A percentile compares a stretch with the other conserved stretches of the same genome.
phyloP scores from a whole-genome alignment of 1,140 invertebrate species.

The Cardiocondyla obscurior region DNA sequence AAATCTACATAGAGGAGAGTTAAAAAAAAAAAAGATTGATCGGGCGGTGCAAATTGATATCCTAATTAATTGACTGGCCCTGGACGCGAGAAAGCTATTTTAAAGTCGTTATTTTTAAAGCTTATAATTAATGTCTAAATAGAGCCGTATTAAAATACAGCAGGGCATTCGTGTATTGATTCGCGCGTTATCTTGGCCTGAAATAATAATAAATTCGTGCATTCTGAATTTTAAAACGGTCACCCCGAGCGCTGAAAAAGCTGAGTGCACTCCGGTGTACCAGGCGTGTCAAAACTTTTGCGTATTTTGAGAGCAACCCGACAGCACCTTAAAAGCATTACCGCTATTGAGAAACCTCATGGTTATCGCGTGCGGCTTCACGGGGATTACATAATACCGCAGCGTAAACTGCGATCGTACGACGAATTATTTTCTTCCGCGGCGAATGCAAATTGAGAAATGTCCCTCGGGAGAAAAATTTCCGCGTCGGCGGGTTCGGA shows the following conservation, averaged over 20 bases:
- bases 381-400: conserved; percentile 25
- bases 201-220: background rate
- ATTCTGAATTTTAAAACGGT: background rate
- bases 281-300: conserved; percentile 23
- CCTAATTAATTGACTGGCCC: background rate
- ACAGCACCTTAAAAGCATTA: conserved; percentile 36
- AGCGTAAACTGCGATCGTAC: conserved; percentile 8
- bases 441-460: background rate
- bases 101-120: background rate
- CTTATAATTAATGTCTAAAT: background rate
- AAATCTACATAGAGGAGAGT: background rate
- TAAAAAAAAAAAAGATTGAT: background rate
- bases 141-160: background rate
- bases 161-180: background rate
- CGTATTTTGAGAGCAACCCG: conserved; percentile 13
- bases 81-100: background rate
- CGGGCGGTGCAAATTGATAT: background rate
- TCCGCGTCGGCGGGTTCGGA: background rate
- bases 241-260: background rate
- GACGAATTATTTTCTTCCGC: background rate
- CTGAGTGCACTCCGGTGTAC: conserved; percentile 20
- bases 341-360: conserved; percentile 35
- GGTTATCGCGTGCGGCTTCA: conserved; percentile 26
- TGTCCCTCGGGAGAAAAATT: background rate
- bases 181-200: background rate